Evolutionary conservation across 2,888 invertebrate genomes (phyloP), one percentile per base, ranked within the genome.

Genomic region (Thymelicus sylvestris): DNA sequence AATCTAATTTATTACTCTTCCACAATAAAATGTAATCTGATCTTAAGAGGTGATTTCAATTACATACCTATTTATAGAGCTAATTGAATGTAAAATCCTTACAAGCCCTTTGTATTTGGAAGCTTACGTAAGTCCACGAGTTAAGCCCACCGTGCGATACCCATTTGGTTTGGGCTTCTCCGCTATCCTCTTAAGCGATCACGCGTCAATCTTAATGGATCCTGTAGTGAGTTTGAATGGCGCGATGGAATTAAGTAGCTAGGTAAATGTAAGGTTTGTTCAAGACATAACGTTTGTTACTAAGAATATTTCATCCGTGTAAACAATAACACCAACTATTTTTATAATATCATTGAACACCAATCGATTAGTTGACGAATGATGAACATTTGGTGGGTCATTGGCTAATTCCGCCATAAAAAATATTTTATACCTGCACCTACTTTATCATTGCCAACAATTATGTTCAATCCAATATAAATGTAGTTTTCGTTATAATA

Each of bases 81-180:
- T 66, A 66, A 70, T 71, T 71, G 61, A 55, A 61, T 61, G 61
- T 55, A 62, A 71, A 71, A 71, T 61, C 61, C 59, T 52, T 50
- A 52, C 60, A 55, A 66, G 64, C 65, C 65, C 50, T 60, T 71
- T 66, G 61, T 66, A 38, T 71, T 66, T 24, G 66, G 44, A 41
- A 66, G 64, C 63, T 60, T 48, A 48, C 61, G 61, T 66, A 71
- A 71, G 66, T 62, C 57, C 57, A 31, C 66, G 60, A 71, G 61
- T 71, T 71, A 71, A 71, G 66, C 71, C 71, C 31, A 38, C 66
- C 62, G 71, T 71, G 66, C 66, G 71, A 71, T 71, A 66, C 71
- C 69, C 70, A 66, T 70, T 61, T 59, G 66, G 59, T 52, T 62
- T 62, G 55, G 67, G 68, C 38, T 57, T 63, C 38, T 39, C n/a